A percentile compares a stretch with the other conserved stretches of the same genome.
Conservation (phyloP, 2,888 invertebrate species). For the Allolobophora icterica region DNA sequence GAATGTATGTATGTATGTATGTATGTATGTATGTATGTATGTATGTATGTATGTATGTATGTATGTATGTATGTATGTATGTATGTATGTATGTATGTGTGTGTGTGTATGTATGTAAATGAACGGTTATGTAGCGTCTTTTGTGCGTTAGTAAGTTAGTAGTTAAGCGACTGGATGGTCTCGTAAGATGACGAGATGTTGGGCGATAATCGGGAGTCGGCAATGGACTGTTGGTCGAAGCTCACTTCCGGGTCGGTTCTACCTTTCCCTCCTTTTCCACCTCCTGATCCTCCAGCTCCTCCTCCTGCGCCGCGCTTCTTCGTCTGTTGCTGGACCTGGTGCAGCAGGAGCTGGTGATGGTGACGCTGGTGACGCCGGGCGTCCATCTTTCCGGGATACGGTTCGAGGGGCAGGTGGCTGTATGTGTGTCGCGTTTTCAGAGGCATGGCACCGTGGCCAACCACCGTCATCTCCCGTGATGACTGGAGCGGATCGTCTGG, state of each 20-base stretch:
- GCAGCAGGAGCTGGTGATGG: neutral
- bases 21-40: neutral
- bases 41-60: neutral
- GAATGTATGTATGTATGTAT: neutral
- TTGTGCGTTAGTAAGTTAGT: neutral
- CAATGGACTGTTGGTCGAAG: neutral
- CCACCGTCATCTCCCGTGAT: neutral
- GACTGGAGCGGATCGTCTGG: neutral
- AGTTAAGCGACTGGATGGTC: neutral
- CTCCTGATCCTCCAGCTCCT: neutral
- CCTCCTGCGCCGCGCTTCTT: neutral
- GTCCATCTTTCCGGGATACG: constrained; percentile 6
- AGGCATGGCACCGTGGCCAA: neutral
- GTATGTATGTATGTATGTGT: constrained; percentile 6
- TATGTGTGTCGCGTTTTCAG: neutral
- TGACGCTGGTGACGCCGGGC: neutral
- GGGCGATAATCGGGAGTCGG: neutral
- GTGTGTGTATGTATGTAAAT: neutral
- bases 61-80: neutral
- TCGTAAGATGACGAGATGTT: neutral
- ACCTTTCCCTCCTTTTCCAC: neutral
- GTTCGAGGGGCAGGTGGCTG: neutral
- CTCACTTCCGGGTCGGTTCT: neutral
- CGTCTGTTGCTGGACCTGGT: neutral
- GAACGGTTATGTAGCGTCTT: too few species aligned